A percentile compares a stretch with the other conserved stretches of the same genome.
phyloP scores from a whole-genome alignment of 1,140 invertebrate species.

The Temnothorax curvispinosus region DNA sequence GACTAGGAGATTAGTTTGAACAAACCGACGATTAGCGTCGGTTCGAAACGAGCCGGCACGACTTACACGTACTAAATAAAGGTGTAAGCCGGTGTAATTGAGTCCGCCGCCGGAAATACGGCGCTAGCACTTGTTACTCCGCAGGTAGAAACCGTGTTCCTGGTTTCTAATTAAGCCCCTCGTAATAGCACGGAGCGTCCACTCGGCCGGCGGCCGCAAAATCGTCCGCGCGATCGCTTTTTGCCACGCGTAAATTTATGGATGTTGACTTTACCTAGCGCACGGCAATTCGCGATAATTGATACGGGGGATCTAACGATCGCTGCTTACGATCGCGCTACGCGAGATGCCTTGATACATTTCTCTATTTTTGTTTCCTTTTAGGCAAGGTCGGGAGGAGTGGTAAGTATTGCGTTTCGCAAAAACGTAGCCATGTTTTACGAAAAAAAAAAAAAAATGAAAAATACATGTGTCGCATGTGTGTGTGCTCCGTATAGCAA shows the following conservation, averaged over 20 bases:
- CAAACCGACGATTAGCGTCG: conserved; percentile 51
- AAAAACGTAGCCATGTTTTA: not conserved
- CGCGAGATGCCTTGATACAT: not conserved
- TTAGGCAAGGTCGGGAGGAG: not conserved
- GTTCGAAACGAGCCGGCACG: not conserved
- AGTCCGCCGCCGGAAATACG: conserved; percentile 53
- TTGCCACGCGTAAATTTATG: conserved; percentile 47
- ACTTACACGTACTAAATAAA: conserved; percentile 62
- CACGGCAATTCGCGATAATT: conserved; percentile 24
- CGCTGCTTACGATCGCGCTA: not conserved
- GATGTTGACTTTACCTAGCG: conserved; percentile 41
- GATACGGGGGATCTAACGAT: conserved; percentile 39
- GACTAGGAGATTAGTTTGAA: conserved; percentile 41
- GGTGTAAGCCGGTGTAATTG: conserved; percentile 58
- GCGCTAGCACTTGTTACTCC: conserved; percentile 52
- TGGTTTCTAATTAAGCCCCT: conserved; percentile 55
- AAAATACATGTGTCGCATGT: not conserved
- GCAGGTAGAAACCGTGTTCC: conserved; percentile 46
- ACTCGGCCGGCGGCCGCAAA: conserved; percentile 28
- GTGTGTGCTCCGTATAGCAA: not conserved
- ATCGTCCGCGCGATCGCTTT: conserved; percentile 47
- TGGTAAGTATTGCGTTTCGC: conserved; percentile 2
- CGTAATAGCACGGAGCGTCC: conserved; percentile 45
- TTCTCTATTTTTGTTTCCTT: not conserved
- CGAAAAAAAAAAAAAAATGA: not conserved